Conservation (phyloP, 2,888 invertebrate species). For the Fabriciana adippe region DNA sequence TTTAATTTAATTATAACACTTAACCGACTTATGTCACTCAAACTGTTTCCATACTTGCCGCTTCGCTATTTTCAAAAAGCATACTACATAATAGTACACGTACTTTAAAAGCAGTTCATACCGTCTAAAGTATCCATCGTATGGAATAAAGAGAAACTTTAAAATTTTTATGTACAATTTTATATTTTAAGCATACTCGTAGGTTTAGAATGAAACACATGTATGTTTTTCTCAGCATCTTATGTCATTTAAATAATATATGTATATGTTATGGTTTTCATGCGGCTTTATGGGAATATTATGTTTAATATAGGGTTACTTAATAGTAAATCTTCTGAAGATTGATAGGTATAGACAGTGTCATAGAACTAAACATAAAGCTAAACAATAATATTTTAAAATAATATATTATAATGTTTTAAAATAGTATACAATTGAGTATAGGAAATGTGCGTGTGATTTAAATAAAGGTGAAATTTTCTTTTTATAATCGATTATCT, state of each 20-base stretch:
- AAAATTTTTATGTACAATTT: constrained; percentile 8
- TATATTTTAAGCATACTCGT: constrained; percentile 14
- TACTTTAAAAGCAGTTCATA: constrained; percentile 6
- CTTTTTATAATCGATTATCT: no score
- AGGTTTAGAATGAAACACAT: not conserved
- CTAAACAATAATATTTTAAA: no score
- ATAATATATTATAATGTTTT: no score
- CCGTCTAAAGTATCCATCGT: constrained; percentile 9
- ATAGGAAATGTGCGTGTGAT: no score
- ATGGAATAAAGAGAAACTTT: constrained; percentile 6
- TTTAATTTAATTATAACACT: constrained; percentile 6
- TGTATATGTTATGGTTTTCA: constrained; percentile 7
- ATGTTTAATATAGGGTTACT: no score
- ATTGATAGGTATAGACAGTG: no score
- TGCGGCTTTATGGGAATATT: constrained; percentile 1
- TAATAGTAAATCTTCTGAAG: no score
- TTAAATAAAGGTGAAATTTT: no score
- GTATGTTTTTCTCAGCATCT: not conserved
- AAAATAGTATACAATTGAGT: no score
- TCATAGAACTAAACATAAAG: no score
- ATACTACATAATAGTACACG: not conserved
- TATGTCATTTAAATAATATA: constrained; percentile 7
- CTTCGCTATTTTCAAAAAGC: constrained; percentile 11
- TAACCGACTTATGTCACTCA: constrained; percentile 13
- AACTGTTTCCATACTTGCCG: not conserved